A percentile compares a stretch with the other conserved stretches of the same genome.
Conservation (phyloP, 2,113 vertebrate genomes). For the Elephantulus edwardii region DNA sequence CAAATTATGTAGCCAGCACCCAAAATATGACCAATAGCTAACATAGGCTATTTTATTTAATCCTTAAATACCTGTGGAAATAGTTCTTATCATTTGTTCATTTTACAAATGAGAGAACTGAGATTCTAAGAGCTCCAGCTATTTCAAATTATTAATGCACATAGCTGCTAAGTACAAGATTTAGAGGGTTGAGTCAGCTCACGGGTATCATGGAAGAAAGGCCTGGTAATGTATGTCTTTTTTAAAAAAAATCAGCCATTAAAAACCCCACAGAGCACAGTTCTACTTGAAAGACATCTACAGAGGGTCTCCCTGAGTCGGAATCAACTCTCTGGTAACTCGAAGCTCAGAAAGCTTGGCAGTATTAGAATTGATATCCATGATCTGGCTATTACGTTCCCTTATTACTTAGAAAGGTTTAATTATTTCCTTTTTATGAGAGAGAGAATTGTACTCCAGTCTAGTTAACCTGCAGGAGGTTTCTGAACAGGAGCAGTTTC, state of each 20-base stretch:
- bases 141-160: not conserved
- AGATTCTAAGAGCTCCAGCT: slow-evolving; percentile 14
- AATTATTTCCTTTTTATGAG: not conserved
- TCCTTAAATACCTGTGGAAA: not conserved
- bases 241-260: not conserved
- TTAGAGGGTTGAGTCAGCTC: no score
- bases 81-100: slow-evolving; percentile 1
- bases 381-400: not conserved
- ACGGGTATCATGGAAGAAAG: not conserved
- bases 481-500: not conserved
- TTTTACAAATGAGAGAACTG: not conserved
- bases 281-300: not conserved
- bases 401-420: not conserved
- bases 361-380: not conserved
- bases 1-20: not conserved
- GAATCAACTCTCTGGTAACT: not conserved
- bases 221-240: not conserved
- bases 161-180: no score
- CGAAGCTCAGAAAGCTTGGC: not conserved
- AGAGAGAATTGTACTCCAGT: not conserved
- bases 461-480: not conserved
- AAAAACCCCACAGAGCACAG: not conserved
- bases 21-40: not conserved
- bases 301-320: not conserved
- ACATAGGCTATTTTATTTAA: not conserved